Conservation (phyloP, 2,888 invertebrate species). For the Spilosoma lubricipeda region DNA sequence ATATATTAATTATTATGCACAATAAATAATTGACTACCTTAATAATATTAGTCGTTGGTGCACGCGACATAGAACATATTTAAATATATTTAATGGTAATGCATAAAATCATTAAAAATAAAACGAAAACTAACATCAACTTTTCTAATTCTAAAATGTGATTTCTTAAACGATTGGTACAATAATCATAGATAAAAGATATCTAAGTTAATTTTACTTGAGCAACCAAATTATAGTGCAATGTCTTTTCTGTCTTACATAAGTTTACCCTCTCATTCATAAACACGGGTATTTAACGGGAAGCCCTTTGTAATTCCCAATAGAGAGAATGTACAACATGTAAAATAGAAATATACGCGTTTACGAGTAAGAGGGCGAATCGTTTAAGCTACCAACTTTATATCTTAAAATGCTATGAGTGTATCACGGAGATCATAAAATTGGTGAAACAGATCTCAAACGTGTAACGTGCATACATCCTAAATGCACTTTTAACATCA, state of each 20-base stretch:
- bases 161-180: conserved; percentile 44
- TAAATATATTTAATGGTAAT: conserved; percentile 11
- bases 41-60: not conserved
- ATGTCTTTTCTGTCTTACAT: conserved; percentile 39
- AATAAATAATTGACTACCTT: conserved; percentile 23
- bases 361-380: conserved; percentile 18
- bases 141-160: conserved; percentile 16
- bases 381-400: conserved; percentile 47
- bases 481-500: conserved; percentile 41
- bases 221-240: conserved; percentile 43
- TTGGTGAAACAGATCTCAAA: conserved; percentile 47
- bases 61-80: not conserved
- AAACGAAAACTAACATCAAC: not conserved
- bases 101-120: conserved; percentile 15
- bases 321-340: conserved; percentile 16
- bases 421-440: conserved; percentile 42
- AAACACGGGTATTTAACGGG: not conserved
- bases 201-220: conserved; percentile 47
- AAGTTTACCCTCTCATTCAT: not conserved
- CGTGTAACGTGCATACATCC: conserved; percentile 25
- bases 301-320: not conserved
- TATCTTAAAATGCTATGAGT: conserved; percentile 21
- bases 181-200: conserved; percentile 20
- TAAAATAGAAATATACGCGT: conserved; percentile 15
- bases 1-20: conserved; percentile 25